Evolutionary conservation across 2,113 vertebrate genomes (phyloP).

Genomic region (Dryoscopus gambensis): DNA sequence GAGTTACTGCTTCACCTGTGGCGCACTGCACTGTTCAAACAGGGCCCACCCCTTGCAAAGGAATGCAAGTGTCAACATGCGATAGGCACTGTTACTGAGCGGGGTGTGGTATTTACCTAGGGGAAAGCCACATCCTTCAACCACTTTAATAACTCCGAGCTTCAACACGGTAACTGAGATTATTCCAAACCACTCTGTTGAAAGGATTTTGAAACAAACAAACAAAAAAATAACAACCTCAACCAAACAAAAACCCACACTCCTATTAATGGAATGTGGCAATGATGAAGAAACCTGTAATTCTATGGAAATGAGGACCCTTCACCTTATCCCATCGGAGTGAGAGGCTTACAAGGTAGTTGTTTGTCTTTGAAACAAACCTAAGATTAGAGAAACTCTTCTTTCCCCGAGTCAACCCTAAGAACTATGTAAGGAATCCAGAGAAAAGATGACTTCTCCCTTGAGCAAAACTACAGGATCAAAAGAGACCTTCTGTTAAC

Average conservation of each 20-base stretch:
- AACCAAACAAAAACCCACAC: not conserved
- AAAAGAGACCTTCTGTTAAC: not conserved
- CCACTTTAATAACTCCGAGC: not conserved
- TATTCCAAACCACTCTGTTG: not conserved
- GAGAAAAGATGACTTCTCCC: not conserved
- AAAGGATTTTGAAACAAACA: not conserved
- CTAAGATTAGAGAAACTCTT: not conserved
- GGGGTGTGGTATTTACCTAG: slow-evolving; percentile 55
- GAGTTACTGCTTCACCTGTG: not conserved
- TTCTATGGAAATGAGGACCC: not conserved
- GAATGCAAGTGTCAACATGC: slow-evolving; percentile 47
- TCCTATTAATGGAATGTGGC: not conserved
- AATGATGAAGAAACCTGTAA: not conserved
- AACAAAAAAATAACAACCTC: not conserved
- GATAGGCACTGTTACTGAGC: not conserved
- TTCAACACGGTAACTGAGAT: not conserved
- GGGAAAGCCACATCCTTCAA: slow-evolving; percentile 65
- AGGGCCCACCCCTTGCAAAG: slow-evolving; percentile 28
- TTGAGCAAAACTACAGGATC: not conserved
- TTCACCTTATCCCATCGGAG: not conserved
- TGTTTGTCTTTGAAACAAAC: not conserved
- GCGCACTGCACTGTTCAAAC: not conserved
- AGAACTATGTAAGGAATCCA: not conserved
- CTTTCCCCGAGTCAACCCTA: not conserved
- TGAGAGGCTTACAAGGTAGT: not conserved